These are phyloP conservation scores for Notiomystis cincta DNA, from an alignment of 2,113 vertebrate species.

Conservation along the genomic window DNA sequence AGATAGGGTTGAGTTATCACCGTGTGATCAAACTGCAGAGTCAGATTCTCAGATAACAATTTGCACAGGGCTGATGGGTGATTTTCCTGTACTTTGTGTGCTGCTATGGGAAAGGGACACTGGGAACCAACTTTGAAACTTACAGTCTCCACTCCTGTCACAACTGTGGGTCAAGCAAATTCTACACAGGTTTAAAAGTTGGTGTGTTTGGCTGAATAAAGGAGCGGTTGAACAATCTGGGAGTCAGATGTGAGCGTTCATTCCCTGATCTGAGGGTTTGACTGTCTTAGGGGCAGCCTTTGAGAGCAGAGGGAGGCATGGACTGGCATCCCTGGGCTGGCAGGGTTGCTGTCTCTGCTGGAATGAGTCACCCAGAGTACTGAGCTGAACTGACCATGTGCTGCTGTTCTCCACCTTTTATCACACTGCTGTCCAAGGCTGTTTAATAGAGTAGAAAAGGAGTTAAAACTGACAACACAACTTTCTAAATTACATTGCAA, in stretches of 20 bases:
- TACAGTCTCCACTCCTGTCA: not conserved
- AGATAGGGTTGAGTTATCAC: not conserved
- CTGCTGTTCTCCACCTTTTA: not conserved
- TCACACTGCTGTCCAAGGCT: not conserved
- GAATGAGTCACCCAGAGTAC: fast-evolving
- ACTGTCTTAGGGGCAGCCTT: not conserved
- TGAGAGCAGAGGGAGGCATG: not conserved
- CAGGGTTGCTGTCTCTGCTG: not conserved
- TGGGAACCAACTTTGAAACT: not conserved
- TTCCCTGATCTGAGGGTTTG: not conserved
- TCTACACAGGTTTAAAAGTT: not conserved
- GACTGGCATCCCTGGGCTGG: not conserved
- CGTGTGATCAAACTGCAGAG: not conserved
- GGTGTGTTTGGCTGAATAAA: not conserved
- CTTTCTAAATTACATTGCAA: not conserved
- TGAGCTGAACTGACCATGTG: not conserved
- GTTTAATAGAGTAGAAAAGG: not conserved
- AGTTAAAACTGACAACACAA: not conserved
- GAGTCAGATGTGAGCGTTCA: not conserved
- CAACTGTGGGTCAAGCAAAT: not conserved
- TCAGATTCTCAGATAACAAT: not conserved
- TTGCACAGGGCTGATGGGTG: not conserved
- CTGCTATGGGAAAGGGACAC: not conserved
- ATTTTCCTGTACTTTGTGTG: not conserved
- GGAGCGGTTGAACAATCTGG: not conserved